Base-by-base conservation (phyloP, 1,140 invertebrate genomes). In the Macrocentrus cingulum region DNA sequence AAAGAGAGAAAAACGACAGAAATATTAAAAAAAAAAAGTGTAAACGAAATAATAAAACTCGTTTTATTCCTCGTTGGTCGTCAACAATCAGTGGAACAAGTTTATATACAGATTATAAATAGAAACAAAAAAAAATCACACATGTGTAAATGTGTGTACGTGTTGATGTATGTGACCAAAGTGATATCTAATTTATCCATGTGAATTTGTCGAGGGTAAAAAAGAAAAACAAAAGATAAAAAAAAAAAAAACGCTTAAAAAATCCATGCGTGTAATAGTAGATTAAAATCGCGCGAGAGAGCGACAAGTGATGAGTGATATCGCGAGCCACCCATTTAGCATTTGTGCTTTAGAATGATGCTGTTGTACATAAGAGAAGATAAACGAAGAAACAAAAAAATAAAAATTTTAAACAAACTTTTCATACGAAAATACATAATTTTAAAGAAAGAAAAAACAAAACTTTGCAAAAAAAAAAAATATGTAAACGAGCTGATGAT, bases 11-110 rank as follows among this genome's bases (percentile, higher is more conserved):
- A 56, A 52, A 18, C 55, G 58, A 44, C 39, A 58, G 53, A n/a
- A n/a, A n/a, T n/a, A n/a, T n/a, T n/a, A n/a, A n/a, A n/a, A 37
- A 25, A 61, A 57, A 56, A 58, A 45, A 45, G 23, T 55, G n/a
- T 54, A 18, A 59, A 46, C 49, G 45, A 46, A 60, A 54, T 56
- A 60, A 56, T n/a, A 39, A 57, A 57, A 67, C 68, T 75, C 76
- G 76, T 76, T 68, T 65, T n/a, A 68, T 66, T 75, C 73, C 76
- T 78, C 73, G 76, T 69, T 77, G 76, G 75, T 76, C n/a, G n/a
- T n/a, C 75, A 71, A 61, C 51, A 42, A 62, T 55, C 18, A 50
- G 45, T 51, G 51, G 54, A 59, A 64, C 18, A 54, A 54, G 56
- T 59, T 45, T 60, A 61, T 66, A 59, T 16, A 46, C 7, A 49